Evolutionary conservation across 2,888 invertebrate genomes (phyloP).

Genomic region (Lasioglossum figueresi): DNA sequence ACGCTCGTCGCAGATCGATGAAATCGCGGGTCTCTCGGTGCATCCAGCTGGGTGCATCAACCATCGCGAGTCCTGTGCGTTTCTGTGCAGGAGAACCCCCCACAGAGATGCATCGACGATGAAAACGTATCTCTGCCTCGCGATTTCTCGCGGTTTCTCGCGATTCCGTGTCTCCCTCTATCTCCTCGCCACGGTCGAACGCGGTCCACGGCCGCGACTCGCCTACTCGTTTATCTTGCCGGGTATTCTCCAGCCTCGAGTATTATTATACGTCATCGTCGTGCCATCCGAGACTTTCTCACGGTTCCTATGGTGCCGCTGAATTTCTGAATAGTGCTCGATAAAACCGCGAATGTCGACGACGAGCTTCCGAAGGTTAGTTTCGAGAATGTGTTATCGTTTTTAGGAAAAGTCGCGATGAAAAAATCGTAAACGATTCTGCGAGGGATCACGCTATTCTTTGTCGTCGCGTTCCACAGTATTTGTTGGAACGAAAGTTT

Average conservation of each 20-base stretch:
- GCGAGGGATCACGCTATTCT: neutral
- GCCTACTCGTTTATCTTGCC: slow-evolving; percentile 25
- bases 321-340: slow-evolving; percentile 17
- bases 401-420: neutral
- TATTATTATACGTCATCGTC: slow-evolving; percentile 51
- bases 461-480: neutral
- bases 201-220: neutral
- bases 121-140: neutral
- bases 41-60: neutral
- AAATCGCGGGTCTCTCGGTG: neutral
- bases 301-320: slow-evolving; percentile 47
- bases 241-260: slow-evolving; percentile 23
- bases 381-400: neutral
- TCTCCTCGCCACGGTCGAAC: neutral
- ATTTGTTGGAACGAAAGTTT: no score
- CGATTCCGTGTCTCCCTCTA: neutral
- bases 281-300: slow-evolving; percentile 46
- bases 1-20: neutral
- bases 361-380: neutral
- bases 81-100: neutral
- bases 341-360: neutral
- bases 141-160: neutral
- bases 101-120: neutral
- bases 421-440: neutral
- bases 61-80: neutral